Conservation (phyloP, 92 coral and sea anemone genomes). For the Virgularia gustaviana region DNA sequence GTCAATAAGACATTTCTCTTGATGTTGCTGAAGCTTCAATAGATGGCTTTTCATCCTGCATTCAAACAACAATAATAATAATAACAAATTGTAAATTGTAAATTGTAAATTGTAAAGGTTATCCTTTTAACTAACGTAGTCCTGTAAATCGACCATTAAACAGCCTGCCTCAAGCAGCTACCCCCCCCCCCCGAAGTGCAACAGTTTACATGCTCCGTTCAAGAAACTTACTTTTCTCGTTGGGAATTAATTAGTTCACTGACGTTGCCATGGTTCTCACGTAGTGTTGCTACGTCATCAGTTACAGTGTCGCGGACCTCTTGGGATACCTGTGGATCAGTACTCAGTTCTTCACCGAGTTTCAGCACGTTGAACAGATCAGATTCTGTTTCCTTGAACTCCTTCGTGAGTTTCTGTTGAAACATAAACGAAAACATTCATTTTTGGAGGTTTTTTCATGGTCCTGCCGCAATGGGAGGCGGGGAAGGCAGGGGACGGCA, state of each 20-base stretch:
- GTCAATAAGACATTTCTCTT: constrained; percentile 38
- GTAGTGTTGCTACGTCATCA: constrained; percentile 1
- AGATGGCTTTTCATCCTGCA: constrained; percentile 37
- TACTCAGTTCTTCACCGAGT: constrained; percentile 19
- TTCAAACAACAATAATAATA: background rate
- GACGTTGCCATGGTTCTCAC: constrained; percentile 19
- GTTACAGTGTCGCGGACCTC: constrained; percentile 18
- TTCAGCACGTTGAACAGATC: constrained; percentile 33
- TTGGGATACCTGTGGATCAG: constrained; percentile 23
- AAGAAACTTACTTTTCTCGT: constrained; percentile 35
- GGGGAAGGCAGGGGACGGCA: too few species aligned
- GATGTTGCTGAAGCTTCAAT: constrained; percentile 26
- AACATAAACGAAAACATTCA: background rate
- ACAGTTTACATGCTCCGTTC: too few species aligned
- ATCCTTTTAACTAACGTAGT: too few species aligned
- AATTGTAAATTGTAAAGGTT: background rate
- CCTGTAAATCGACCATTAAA: too few species aligned
- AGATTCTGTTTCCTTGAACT: constrained; percentile 35
- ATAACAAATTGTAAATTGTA: too few species aligned
- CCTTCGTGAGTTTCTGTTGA: constrained; percentile 26
- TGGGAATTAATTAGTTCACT: constrained; percentile 16
- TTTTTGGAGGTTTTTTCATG: too few species aligned
- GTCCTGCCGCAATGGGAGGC: too few species aligned
- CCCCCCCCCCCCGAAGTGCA: too few species aligned
- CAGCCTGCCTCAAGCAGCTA: too few species aligned